phyloP scores from a whole-genome alignment of 1,140 invertebrate genomes.

The Panulirus ornatus region DNA sequence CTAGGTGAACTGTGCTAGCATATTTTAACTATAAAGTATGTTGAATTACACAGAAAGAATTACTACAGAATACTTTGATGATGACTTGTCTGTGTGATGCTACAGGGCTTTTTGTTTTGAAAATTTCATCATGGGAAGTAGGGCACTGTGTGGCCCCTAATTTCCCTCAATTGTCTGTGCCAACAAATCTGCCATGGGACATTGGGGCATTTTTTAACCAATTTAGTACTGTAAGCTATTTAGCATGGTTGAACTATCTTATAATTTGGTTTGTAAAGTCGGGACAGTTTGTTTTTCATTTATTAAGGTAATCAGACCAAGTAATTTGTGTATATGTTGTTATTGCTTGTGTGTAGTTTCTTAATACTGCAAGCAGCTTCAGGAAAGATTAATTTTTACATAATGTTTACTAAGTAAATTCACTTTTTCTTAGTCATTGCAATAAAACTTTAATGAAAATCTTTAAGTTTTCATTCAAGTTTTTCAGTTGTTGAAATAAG shows the following conservation, averaged over 20 bases:
- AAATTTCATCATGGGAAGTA: neutral
- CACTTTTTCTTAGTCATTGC: too few species aligned
- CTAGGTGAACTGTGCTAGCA: constrained; percentile 4
- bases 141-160: neutral
- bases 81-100: constrained; percentile 32
- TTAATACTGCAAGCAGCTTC: neutral
- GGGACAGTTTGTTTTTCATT: too few species aligned
- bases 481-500: too few species aligned
- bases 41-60: constrained; percentile 1
- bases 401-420: too few species aligned
- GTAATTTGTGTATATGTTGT: neutral
- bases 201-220: neutral
- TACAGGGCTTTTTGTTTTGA: neutral
- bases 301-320: neutral
- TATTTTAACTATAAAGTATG: constrained; percentile 29
- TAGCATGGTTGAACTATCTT: too few species aligned
- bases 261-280: too few species aligned
- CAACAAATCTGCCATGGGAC: constrained; percentile 13
- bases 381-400: too few species aligned
- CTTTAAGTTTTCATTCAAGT: too few species aligned
- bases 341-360: neutral
- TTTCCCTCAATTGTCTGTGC: constrained; percentile 1
- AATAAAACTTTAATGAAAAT: too few species aligned
- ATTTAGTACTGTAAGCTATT: neutral
- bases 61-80: neutral